Base-by-base conservation (phyloP, 1,140 invertebrate genomes). In the Hylyphantes graminicola region DNA sequence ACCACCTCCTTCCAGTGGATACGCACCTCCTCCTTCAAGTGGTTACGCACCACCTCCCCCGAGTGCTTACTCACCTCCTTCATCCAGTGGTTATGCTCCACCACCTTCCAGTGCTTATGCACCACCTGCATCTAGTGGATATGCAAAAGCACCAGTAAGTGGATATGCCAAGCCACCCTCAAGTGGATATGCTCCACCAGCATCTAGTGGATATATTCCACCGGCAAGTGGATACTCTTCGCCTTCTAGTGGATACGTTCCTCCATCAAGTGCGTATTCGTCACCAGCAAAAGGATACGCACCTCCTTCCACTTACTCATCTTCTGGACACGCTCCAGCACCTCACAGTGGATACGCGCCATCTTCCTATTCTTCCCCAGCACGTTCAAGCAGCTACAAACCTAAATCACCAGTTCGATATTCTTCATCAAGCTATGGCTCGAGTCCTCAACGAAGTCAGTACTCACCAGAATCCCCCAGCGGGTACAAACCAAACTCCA, bases 191-290 rank as follows among this genome's bases (percentile, higher is more conserved):
- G 13, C 54, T n/a, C 78, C 53, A 0, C 80, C 68, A 54, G n/a
- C 50, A 17, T 17, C 70, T 0, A 17, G 61, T 57, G 80, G 80
- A 61, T 83, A 83, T 19, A 35, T 72, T 19, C 55, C 80, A 8
- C 64, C 64, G 9, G 13, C 50, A 3, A 75, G 80, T n/a, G 12
- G 51, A 0, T 83, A 74, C 57, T 19, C 59, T 3, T 50, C 70
- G 17, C 13, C 50, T 5, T 10, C 67, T 51, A 70, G 72, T 67
- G 80, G 80, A 10, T 83, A 83, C 17, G 51, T 19, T 17, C 59
- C 80, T 48, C 17, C 61, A 19, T 48, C 76, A 0, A 21, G 50
- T 15, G 55, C 13, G 7, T 35, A 35, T 35, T 35, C 35, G 35
- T 13, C 15, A 8, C 68, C 15, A 15, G 19, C 17, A 19, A 51